Evolutionary conservation across 2,797 vertebrate species (phyloP), one percentile per base, ranked within the genome.

Genomic region (Lagocephalus sceleratus): DNA sequence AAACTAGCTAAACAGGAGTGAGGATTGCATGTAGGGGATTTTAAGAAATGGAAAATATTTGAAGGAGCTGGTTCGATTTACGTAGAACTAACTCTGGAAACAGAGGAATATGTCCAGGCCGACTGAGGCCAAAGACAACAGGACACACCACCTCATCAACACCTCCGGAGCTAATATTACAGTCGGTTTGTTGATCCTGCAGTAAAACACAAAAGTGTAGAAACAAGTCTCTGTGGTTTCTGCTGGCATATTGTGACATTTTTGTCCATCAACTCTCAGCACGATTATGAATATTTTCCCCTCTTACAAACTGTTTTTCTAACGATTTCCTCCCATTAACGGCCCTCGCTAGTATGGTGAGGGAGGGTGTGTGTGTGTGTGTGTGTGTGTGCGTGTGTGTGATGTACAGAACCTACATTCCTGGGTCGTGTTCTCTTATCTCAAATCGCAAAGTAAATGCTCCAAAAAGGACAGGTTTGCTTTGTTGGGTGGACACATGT

Each of bases 361-460:
- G 23, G 14, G 20, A 2, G 20, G 17, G 32, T 22, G 29, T 43
- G 63, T 54, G 21, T 58, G 32, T 2, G 20, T 20, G 32, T 22
- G 29, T 43, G 63, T 54, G 21, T 58, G 32, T n/a, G 57, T 23
- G 26, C 50, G 43, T 38, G 39, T 55, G 32, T 54, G 49, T 12
- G 14, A 35, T 14, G 32, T 35, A 14, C 32, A 35, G 32, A 51
- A 29, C 41, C 35, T 48, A 53, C 65, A 69, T 52, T 40, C 29
- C 52, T 14, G 11, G 53, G 45, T 47, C 12, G 32, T 35, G 32
- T 35, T 35, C 32, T 35, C 60, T 79, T 65, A 78, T 82, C 70
- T 68, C 48, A 7, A 50, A 75, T 79, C 71, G 15, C 29, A 68
- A 71, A 75, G 65, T 65, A 68, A 73, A 85, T 68, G 76, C 60